Conservation (phyloP, 2,888 invertebrate genomes). For the Chaetogeoica ovagalla region DNA sequence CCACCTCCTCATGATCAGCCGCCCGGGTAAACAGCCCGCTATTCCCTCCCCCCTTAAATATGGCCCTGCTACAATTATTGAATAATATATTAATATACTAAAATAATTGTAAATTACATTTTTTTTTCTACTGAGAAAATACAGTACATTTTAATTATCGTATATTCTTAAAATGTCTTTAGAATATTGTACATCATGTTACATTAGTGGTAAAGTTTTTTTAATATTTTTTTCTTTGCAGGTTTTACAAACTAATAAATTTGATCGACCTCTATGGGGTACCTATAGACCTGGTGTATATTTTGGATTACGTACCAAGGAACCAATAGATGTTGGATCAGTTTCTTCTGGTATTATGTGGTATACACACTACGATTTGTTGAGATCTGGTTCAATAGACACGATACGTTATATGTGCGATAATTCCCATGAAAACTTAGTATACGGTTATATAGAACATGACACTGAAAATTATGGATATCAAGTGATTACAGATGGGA, state of each 20-base stretch:
- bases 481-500: slow-evolving; percentile 79
- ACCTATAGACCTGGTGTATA: slow-evolving; percentile 86
- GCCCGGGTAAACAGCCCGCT: no score
- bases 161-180: no score
- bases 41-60: no score
- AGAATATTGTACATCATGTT: no score
- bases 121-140: no score
- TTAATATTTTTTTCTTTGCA: background rate
- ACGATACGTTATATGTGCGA: slow-evolving; percentile 42
- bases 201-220: no score
- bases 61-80: no score
- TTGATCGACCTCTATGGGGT: slow-evolving; percentile 89
- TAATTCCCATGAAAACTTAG: slow-evolving; percentile 56
- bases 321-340: slow-evolving; percentile 70
- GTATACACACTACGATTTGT: slow-evolving; percentile 64
- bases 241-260: slow-evolving; percentile 68
- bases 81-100: no score
- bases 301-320: slow-evolving; percentile 88
- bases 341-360: slow-evolving; percentile 95
- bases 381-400: slow-evolving; percentile 33
- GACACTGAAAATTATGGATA: slow-evolving; percentile 90
- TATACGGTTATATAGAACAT: slow-evolving; percentile 83
- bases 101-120: no score
- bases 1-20: no score
- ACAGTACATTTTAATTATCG: no score